Evolutionary conservation across 2,113 vertebrate genomes (phyloP), one percentile per base, ranked within the genome.

Genomic region (Riparia riparia): DNA sequence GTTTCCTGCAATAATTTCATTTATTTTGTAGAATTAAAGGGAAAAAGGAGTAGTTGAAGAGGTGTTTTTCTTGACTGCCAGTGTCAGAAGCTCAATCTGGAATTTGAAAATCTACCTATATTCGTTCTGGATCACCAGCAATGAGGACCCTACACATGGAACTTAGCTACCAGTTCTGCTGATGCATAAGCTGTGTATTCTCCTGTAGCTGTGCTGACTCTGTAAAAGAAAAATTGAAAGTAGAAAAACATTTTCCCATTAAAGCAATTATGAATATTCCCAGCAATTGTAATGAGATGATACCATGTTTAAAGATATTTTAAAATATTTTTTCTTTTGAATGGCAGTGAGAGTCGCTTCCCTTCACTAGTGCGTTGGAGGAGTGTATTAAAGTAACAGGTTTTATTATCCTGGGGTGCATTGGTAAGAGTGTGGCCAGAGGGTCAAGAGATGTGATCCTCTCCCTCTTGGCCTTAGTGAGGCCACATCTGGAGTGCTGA

Each of bases 21-120:
- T 96, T 93, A 79, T 95, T 95, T 96, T 96, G 74, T 90, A 70
- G 93, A 95, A 91, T 94, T 50, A 81, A 71, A 86, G 51, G 45
- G 39, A 34, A 82, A 69, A 56, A 68, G 6, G 44, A 91, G 7
- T 80, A 94, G 86, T 17, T 66, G 44, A 82, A 95, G 71, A 72
- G 25, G 29, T 76, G 34, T 61, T 90, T 88, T 82, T 80, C 74
- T 83, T 87, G 71, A 76, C 66, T 63, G 71, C 73, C 61, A 69
- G 17, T 63, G 66, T 66, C 78, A 82, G 31, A 64, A 76, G 8
- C 70, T 87, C 49, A 82, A 34, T 32, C 54, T 91, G 78, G 58
- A 93, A 73, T 88, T 91, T 80, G 54, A 70, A 92, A 93, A 32
- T 77, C 63, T 72, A 26, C 50, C 58, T 82, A 2, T 61, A 47